These are phyloP conservation scores for Carcharodon carcharias DNA, from an alignment of 2,797 vertebrate genomes.

Conservation along the genomic window DNA sequence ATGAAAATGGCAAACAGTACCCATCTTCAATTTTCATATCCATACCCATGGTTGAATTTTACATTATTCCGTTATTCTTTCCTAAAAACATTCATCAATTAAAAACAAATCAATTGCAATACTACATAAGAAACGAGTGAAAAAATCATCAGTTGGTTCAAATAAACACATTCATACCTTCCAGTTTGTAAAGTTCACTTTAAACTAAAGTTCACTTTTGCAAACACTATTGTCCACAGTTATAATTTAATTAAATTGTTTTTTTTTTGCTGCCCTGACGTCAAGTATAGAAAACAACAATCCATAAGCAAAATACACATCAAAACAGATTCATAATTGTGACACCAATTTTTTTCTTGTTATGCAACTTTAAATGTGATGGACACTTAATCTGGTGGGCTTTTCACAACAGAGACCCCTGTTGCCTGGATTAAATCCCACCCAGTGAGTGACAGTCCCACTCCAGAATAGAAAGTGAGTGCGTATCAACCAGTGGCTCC, in stretches of 20 bases:
- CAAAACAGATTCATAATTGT: background rate
- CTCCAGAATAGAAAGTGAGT: background rate
- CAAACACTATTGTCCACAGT: background rate
- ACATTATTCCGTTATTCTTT: background rate
- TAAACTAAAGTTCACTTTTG: conserved; percentile 9
- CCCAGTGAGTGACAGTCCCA: no score
- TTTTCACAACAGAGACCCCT: no score
- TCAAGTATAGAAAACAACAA: background rate
- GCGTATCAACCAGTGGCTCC: background rate
- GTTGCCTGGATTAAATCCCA: no score
- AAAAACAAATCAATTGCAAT: conserved; percentile 6
- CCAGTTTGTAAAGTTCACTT: background rate
- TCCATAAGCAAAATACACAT: background rate
- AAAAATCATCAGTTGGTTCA: background rate
- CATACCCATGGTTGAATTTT: background rate
- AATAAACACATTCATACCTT: background rate
- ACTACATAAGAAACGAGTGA: background rate
- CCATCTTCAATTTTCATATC: background rate
- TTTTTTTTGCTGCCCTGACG: background rate
- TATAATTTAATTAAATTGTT: background rate
- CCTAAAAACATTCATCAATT: background rate
- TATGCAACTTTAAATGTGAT: no score
- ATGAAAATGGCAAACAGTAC: background rate
- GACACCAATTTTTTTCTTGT: background rate
- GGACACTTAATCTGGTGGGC: no score